These are phyloP conservation scores for Caenorhabditis briggsae DNA, from an alignment of 1,140 invertebrate genomes.

Conservation along the genomic window DNA sequence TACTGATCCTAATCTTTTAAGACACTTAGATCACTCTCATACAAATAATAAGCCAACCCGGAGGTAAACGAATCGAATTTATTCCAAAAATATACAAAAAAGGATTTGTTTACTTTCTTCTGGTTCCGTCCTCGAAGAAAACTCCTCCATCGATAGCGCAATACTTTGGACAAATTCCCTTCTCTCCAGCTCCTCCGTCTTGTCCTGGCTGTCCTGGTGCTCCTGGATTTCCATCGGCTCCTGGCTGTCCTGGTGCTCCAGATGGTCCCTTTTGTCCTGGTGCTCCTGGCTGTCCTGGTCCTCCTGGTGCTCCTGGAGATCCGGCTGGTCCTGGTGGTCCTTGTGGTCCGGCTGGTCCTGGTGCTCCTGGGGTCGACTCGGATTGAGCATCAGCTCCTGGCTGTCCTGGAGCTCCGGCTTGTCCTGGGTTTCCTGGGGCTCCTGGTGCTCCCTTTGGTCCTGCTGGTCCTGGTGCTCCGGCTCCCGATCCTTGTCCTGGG, in stretches of 20 bases:
- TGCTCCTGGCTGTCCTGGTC: slow-evolving; percentile 21
- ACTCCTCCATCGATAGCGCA: slow-evolving; percentile 38
- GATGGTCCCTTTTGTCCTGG: slow-evolving; percentile 28
- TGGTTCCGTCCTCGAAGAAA: slow-evolving; percentile 43
- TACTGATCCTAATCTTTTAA: no score
- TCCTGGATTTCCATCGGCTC: slow-evolving; percentile 66
- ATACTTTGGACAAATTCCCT: slow-evolving; percentile 46
- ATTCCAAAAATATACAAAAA: slow-evolving; percentile 7
- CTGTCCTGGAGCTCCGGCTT: slow-evolving; percentile 22
- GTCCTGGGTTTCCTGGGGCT: slow-evolving; percentile 28
- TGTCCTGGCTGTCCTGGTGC: slow-evolving; percentile 56
- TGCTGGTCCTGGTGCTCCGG: slow-evolving; percentile 35
- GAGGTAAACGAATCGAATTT: neutral
- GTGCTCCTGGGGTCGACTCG: neutral
- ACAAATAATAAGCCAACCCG: neutral
- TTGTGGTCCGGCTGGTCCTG: slow-evolving; percentile 25
- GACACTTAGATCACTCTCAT: no score
- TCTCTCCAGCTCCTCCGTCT: slow-evolving; percentile 8
- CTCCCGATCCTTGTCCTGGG: slow-evolving; percentile 65
- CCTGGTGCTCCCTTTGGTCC: slow-evolving; percentile 54
- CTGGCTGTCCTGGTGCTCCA: slow-evolving; percentile 60
- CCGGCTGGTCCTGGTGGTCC: slow-evolving; percentile 27
- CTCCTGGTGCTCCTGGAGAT: slow-evolving; percentile 23
- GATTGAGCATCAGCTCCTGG: slow-evolving; percentile 23
- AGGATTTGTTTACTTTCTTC: slow-evolving; percentile 27